Conservation (phyloP, 2,113 vertebrate genomes). For the Cinclus mexicanus region DNA sequence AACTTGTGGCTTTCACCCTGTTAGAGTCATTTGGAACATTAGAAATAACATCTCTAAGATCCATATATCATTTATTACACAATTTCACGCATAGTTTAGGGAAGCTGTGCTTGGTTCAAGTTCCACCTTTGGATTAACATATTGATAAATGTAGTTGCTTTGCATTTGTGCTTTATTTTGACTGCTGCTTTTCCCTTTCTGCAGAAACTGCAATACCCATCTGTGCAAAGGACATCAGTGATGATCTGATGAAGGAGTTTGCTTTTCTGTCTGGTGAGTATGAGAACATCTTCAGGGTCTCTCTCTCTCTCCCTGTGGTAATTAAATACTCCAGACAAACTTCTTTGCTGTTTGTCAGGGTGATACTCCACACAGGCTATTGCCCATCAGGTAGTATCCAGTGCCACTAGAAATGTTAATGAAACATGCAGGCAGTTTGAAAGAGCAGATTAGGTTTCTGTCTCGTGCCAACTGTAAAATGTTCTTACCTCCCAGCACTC, state of each 20-base stretch:
- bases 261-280: slow-evolving; percentile 93
- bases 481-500: neutral
- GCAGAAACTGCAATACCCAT: slow-evolving; percentile 80
- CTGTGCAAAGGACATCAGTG: slow-evolving; percentile 84
- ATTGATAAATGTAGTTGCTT: neutral
- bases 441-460: slow-evolving; percentile 10
- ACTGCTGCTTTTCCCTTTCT: neutral
- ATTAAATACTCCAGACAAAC: slow-evolving; percentile 28
- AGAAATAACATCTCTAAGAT: neutral
- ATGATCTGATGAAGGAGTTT: slow-evolving; percentile 90
- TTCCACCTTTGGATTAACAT: neutral
- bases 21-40: neutral
- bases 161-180: neutral
- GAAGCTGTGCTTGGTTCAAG: neutral
- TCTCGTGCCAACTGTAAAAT: neutral
- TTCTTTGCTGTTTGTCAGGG: neutral
- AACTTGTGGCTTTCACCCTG: neutral
- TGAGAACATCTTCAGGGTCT: neutral
- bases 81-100: neutral
- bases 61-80: neutral
- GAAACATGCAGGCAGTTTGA: slow-evolving; percentile 35
- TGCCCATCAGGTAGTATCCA: neutral
- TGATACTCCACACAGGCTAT: neutral
- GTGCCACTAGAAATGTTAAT: slow-evolving; percentile 30
- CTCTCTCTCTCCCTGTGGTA: neutral